Percentiles rank a stretch among this genome's conserved stretches.
These are phyloP conservation scores for Urocitellus parryii DNA, from an alignment of 2,113 vertebrate genomes.

Conservation along the genomic window DNA sequence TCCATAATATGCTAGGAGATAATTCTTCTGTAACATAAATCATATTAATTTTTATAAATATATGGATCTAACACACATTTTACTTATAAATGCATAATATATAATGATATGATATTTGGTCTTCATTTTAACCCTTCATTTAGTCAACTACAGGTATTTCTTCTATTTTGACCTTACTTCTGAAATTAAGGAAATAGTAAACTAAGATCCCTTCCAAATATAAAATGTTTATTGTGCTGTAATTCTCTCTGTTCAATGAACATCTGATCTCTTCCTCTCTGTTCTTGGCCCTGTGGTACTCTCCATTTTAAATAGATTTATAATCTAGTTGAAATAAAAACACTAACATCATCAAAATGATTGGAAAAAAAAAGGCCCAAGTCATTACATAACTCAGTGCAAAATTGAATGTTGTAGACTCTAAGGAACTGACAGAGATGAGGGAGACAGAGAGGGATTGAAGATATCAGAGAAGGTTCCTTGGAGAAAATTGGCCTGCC, in stretches of 20 bases:
- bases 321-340: conserved; percentile 23
- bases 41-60: background rate
- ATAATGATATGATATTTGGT: background rate
- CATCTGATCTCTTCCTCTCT: background rate
- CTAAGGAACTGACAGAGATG: background rate
- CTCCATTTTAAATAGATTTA: conserved; percentile 32
- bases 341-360: conserved; percentile 17
- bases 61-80: background rate
- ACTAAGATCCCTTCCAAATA: background rate
- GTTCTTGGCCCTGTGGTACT: background rate
- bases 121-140: background rate
- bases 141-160: background rate
- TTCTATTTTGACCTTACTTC: conserved; percentile 41
- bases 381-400: background rate
- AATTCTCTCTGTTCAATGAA: background rate
- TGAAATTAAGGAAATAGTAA: conserved; percentile 34
- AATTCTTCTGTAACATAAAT: background rate
- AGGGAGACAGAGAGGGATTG: background rate
- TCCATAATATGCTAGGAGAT: background rate
- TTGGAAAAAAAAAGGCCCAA: background rate
- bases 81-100: background rate
- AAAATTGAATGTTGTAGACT: background rate
- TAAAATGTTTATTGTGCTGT: background rate
- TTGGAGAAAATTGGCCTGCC: background rate
- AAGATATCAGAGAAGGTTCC: background rate